A percentile compares a stretch with the other conserved stretches of the same genome.
These are phyloP conservation scores for Numenius phaeopus DNA, from an alignment of 2,797 vertebrate species.

Conservation along the genomic window DNA sequence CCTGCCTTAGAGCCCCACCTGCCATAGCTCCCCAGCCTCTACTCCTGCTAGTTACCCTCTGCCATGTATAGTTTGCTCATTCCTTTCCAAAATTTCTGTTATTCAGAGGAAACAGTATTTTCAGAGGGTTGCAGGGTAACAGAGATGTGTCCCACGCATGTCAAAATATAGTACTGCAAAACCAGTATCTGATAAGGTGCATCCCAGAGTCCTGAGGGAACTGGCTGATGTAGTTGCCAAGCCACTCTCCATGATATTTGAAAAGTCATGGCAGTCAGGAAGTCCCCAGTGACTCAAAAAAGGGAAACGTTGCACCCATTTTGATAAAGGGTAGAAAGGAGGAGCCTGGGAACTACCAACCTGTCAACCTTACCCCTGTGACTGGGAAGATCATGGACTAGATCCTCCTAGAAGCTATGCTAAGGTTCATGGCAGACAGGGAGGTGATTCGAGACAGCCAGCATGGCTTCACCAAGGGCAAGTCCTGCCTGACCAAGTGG, in stretches of 20 bases:
- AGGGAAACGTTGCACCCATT: background rate
- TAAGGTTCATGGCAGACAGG: background rate
- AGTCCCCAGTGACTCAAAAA: background rate
- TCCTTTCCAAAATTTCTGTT: background rate
- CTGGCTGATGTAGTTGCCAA: background rate
- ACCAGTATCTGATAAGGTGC: background rate
- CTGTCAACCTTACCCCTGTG: background rate
- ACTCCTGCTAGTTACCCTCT: background rate
- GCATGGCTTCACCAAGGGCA: background rate
- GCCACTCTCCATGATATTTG: background rate
- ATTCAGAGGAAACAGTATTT: background rate
- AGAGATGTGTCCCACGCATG: rapidly evolving
- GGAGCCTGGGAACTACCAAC: background rate
- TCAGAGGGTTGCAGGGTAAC: background rate
- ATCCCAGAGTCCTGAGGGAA: background rate
- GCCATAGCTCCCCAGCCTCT: background rate
- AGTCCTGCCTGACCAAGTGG: background rate
- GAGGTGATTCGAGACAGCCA: background rate
- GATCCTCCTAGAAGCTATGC: background rate
- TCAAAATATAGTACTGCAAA: background rate
- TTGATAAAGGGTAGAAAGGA: background rate
- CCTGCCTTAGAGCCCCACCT: background rate
- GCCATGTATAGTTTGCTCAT: background rate
- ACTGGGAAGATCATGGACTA: background rate
- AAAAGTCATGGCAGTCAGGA: background rate